These are phyloP conservation scores for Otolemur crassicaudatus DNA, from an alignment of 2,797 vertebrate species.

Conservation along the genomic window DNA sequence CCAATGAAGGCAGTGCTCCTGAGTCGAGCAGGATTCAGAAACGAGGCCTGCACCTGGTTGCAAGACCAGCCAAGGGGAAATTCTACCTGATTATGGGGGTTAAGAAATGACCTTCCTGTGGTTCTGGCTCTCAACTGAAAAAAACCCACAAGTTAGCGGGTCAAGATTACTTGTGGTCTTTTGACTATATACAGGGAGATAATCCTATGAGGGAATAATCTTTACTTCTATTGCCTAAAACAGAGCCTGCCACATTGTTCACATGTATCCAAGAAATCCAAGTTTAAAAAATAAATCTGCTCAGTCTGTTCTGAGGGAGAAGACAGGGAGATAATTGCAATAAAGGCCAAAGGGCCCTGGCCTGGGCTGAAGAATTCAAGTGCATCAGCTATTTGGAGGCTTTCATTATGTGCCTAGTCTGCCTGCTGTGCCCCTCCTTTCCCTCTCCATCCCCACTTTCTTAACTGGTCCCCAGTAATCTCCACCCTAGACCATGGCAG, in stretches of 20 bases:
- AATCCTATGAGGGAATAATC: neutral
- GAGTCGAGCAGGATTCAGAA: constrained; percentile 30
- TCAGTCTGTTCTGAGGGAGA: neutral
- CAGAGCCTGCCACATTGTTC: neutral
- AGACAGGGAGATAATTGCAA: neutral
- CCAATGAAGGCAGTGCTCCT: neutral
- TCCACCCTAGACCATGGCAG: too few species aligned
- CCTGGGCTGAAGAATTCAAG: neutral
- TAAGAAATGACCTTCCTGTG: constrained; percentile 66
- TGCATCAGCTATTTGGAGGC: neutral
- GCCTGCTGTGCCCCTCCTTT: neutral
- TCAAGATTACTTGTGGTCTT: constrained; percentile 57
- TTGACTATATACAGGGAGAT: neutral
- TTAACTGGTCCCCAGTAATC: neutral
- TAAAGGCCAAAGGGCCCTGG: neutral
- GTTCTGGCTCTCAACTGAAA: constrained; percentile 33
- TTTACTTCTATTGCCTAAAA: constrained; percentile 12
- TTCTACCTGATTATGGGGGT: constrained; percentile 4
- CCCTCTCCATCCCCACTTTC: neutral
- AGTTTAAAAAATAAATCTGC: neutral
- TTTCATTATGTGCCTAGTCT: neutral
- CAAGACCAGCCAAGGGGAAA: constrained; percentile 48
- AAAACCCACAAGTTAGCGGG: constrained; percentile 30
- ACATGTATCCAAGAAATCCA: neutral
- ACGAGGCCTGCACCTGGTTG: constrained; percentile 40